phyloP scores from a whole-genome alignment of 2,888 invertebrate genomes.

The Idaea straminata region DNA sequence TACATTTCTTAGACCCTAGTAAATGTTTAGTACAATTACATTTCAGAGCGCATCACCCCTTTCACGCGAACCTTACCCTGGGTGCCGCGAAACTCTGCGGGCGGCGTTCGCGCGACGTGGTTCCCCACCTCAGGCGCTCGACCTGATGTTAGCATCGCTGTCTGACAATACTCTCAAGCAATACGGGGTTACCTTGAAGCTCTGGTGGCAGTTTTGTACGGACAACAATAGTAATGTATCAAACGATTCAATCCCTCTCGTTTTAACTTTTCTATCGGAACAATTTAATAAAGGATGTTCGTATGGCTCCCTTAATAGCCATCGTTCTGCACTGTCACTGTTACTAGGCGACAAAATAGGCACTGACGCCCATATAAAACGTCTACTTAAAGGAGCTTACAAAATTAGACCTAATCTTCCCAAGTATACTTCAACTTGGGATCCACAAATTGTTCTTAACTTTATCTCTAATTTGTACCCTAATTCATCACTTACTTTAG shows the following conservation, averaged over 20 bases:
- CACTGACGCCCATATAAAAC: constrained; percentile 20
- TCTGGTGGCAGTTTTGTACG: constrained; percentile 23
- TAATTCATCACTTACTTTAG: constrained; percentile 17
- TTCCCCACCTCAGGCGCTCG: constrained; percentile 5
- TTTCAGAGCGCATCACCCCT: constrained; percentile 13
- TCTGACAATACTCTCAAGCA: constrained; percentile 20
- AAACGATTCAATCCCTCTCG: background rate
- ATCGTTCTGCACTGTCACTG: constrained; percentile 31
- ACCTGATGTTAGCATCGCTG: constrained; percentile 16
- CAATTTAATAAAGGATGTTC: constrained; percentile 24
- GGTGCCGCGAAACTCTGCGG: constrained; percentile 17
- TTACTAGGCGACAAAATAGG: constrained; percentile 26
- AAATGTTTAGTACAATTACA: constrained; percentile 3
- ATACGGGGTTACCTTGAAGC: constrained; percentile 17
- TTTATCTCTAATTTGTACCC: constrained; percentile 24
- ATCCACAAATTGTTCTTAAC: constrained; percentile 29
- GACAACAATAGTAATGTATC: background rate
- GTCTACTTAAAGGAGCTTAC: constrained; percentile 30
- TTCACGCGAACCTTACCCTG: constrained; percentile 14
- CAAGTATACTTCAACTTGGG: constrained; percentile 31
- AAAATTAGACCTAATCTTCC: constrained; percentile 27
- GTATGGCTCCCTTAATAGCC: constrained; percentile 29
- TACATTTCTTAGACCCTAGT: constrained; percentile 5
- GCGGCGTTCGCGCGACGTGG: constrained; percentile 7
- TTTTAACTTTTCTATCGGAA: constrained; percentile 22